A percentile compares a stretch with the other conserved stretches of the same genome.
Evolutionary conservation across 2,797 vertebrate species (phyloP).

Genomic region (Micromesistius poutassou): DNA sequence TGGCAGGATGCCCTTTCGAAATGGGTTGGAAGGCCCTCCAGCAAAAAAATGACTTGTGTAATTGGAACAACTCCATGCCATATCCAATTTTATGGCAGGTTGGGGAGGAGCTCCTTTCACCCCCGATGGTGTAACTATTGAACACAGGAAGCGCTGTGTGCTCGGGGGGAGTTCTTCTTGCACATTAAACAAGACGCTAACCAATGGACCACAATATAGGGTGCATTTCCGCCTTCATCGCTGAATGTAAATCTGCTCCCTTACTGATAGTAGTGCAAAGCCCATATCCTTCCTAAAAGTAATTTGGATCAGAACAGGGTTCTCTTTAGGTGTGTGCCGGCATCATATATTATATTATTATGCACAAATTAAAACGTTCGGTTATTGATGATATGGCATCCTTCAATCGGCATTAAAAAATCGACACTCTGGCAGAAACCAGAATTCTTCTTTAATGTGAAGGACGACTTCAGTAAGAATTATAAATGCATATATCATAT

Average conservation of each 20-base stretch:
- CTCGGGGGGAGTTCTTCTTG: background rate
- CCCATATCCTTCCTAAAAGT: background rate
- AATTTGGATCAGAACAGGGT: background rate
- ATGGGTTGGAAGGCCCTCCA: background rate
- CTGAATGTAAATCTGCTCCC: background rate
- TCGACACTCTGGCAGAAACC: background rate
- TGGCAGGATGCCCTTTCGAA: background rate
- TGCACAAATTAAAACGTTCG: background rate
- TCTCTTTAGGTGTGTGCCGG: background rate
- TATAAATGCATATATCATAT: background rate
- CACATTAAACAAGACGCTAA: background rate
- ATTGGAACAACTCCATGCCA: background rate
- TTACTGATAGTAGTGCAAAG: background rate
- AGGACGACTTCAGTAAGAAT: conserved; percentile 4
- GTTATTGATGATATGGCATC: conserved; percentile 3
- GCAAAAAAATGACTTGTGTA: conserved; percentile 1
- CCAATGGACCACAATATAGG: background rate
- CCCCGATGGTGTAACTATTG: background rate
- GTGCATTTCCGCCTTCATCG: background rate
- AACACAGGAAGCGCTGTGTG: background rate
- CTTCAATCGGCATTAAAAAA: background rate
- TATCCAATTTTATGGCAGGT: background rate
- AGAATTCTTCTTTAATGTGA: background rate
- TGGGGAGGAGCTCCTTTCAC: background rate
- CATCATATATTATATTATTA: background rate